Conservation (phyloP, 2,888 invertebrate species). For the Euphydryas editha region DNA sequence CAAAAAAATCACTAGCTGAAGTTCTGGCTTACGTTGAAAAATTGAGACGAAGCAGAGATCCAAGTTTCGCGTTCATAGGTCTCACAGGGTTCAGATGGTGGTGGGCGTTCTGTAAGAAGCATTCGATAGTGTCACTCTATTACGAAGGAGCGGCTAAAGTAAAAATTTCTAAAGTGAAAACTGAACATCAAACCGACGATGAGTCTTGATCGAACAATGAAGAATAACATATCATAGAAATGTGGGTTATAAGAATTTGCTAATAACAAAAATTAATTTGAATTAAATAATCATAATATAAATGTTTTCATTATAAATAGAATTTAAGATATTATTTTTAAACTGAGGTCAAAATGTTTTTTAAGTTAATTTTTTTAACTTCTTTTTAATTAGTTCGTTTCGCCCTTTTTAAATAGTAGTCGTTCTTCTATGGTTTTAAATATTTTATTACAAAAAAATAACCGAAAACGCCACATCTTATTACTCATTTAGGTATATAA, state of each 20-base stretch:
- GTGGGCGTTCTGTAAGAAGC: slow-evolving; percentile 93
- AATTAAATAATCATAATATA: no score
- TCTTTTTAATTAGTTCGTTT: no score
- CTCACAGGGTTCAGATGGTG: slow-evolving; percentile 90
- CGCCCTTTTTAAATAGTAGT: no score
- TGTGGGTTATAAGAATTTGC: not conserved
- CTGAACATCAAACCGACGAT: slow-evolving; percentile 55
- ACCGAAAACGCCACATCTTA: no score
- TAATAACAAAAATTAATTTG: no score
- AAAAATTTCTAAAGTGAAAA: slow-evolving; percentile 54
- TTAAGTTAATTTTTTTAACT: no score
- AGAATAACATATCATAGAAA: not conserved
- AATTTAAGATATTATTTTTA: no score
- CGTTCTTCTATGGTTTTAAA: no score
- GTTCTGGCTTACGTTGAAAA: slow-evolving; percentile 87
- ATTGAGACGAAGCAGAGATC: slow-evolving; percentile 82
- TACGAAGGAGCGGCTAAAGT: slow-evolving; percentile 56
- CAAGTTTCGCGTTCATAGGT: slow-evolving; percentile 87
- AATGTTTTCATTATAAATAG: no score
- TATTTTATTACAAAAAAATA: no score
- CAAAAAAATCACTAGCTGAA: slow-evolving; percentile 86
- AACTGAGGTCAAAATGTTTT: no score
- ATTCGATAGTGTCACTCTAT: slow-evolving; percentile 86
- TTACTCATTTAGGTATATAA: no score
- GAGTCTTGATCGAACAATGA: slow-evolving; percentile 47